A percentile compares a stretch with the other conserved stretches of the same genome.
phyloP scores from a whole-genome alignment of 2,113 vertebrate genomes.

The Chauna torquata region DNA sequence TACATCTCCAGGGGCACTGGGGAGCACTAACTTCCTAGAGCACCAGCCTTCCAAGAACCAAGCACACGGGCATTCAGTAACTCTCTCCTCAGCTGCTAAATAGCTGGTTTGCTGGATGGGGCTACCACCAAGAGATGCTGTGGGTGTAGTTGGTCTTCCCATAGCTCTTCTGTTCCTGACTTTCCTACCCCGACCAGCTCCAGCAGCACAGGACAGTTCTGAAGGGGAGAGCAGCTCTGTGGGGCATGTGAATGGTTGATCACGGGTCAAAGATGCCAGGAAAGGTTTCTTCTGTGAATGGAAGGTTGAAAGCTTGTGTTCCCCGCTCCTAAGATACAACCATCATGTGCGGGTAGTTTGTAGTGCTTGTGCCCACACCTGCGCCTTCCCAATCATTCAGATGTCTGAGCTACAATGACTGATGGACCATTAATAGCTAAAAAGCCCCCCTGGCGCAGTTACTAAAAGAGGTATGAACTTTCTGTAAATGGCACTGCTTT shows the following conservation, averaged over 20 bases:
- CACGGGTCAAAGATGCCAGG: not conserved
- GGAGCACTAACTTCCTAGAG: not conserved
- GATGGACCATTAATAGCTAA: not conserved
- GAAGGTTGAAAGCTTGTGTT: not conserved
- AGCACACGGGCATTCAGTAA: not conserved
- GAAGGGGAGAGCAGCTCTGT: not conserved
- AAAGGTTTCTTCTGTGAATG: not conserved
- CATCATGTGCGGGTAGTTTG: not conserved
- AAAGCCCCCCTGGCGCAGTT: not conserved
- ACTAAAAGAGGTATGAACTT: slow-evolving; percentile 1
- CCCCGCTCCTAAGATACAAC: not conserved
- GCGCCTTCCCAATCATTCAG: not conserved
- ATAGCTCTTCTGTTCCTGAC: not conserved
- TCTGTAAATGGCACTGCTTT: slow-evolving; percentile 6
- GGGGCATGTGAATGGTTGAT: not conserved
- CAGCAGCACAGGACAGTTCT: not conserved
- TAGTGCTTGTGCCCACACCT: not conserved
- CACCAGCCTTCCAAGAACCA: not conserved
- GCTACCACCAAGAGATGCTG: not conserved
- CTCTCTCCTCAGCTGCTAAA: not conserved
- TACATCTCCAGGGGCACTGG: not conserved
- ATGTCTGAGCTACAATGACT: not conserved
- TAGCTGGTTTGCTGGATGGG: not conserved
- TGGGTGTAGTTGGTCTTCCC: not conserved
- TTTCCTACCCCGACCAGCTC: not conserved